These are phyloP conservation scores for Disparrhopalites patrizii DNA, from an alignment of 2,888 invertebrate species.

Conservation along the genomic window DNA sequence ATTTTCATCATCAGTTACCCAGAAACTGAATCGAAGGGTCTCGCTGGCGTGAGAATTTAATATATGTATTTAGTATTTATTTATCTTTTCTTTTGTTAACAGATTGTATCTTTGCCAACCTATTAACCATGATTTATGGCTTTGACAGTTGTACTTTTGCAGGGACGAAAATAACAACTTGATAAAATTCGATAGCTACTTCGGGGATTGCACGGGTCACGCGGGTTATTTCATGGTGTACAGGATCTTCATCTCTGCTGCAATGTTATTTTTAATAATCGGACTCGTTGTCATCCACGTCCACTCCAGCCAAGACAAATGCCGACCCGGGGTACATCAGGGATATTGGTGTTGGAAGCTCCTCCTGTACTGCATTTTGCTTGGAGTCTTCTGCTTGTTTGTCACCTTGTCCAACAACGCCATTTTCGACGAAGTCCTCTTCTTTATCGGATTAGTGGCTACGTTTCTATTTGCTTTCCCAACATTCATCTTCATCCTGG, in stretches of 20 bases:
- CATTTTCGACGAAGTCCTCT: background rate
- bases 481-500: background rate
- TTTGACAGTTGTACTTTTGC: background rate
- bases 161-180: background rate
- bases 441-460: background rate
- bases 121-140: too few relatives aligned
- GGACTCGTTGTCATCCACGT: background rate
- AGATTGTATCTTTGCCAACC: too few relatives aligned
- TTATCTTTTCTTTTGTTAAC: too few relatives aligned
- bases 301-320: background rate
- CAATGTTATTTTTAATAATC: background rate
- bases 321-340: conserved; percentile 5
- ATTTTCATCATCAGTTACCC: background rate
- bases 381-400: background rate
- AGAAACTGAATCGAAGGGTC: too few relatives aligned
- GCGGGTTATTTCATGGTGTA: conserved; percentile 8
- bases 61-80: too few relatives aligned
- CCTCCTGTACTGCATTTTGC: background rate
- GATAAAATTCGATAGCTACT: background rate
- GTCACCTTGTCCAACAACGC: background rate
- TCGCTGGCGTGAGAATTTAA: too few relatives aligned
- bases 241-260: background rate
- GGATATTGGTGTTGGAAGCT: background rate
- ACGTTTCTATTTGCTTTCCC: conserved; percentile 6
- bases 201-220: background rate